phyloP scores from a whole-genome alignment of 1,140 invertebrate species.

The Sinella curviseta region DNA sequence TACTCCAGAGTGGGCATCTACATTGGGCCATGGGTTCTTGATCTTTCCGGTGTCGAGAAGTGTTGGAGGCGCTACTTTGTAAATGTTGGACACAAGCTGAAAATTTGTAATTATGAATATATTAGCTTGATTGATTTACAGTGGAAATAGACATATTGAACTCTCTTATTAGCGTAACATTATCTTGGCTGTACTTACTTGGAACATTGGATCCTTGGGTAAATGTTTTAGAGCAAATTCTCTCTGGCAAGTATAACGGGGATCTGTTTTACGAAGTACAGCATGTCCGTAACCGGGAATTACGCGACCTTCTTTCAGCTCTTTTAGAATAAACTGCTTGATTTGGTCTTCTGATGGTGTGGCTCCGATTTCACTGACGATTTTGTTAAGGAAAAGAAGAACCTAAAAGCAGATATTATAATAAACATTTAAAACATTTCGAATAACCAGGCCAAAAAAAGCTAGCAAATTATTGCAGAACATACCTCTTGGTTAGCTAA shows the following conservation, averaged over 20 bases:
- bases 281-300: conserved; percentile 97
- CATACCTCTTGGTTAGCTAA: conserved; percentile 87
- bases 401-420: conserved; percentile 58
- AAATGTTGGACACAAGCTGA: conserved; percentile 82
- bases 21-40: conserved; percentile 98
- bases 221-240: conserved; percentile 94
- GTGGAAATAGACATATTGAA: conserved; percentile 27
- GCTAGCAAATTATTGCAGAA: background rate
- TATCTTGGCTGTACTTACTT: conserved; percentile 64
- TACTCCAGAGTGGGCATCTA: conserved; percentile 96
- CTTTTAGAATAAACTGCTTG: conserved; percentile 92
- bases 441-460: background rate
- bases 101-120: background rate
- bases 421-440: conserved; percentile 1
- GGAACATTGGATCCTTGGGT: conserved; percentile 88
- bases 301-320: conserved; percentile 90
- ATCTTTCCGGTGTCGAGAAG: conserved; percentile 93
- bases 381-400: conserved; percentile 79
- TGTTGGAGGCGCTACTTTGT: conserved; percentile 91
- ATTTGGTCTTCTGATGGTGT: conserved; percentile 82
- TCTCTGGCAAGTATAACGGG: conserved; percentile 88
- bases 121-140: background rate
- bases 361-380: conserved; percentile 75
- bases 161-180: background rate
- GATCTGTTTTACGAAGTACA: conserved; percentile 94